Evolutionary conservation across 2,797 vertebrate genomes (phyloP), one percentile per base, ranked within the genome.

Genomic region (Decapterus maruadsi): DNA sequence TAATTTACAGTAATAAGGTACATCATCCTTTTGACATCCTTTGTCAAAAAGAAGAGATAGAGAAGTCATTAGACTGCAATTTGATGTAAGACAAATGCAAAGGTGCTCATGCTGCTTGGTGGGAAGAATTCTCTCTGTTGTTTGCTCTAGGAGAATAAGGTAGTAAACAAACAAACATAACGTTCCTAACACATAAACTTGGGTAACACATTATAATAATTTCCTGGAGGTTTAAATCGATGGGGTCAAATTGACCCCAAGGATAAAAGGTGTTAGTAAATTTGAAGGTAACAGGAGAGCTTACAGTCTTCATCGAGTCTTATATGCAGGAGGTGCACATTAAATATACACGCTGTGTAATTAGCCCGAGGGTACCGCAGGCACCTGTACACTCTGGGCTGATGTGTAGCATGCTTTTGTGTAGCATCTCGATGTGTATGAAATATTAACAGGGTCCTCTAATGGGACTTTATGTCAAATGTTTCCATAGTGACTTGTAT

Each of bases 391-490:
- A 59, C 54, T 66, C 68, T 56, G 26, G 53, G 54, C 42, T 66
- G 40, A 45, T 75, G 68, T 80, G 45, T 56, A 55, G 58, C 51
- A 58, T n/a, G 50, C 45, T 62, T 45, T 56, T 72, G 48, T 68
- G 67, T 64, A 56, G 51, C 45, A 64, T 78, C 66, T 16, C 63
- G 42, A 50, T 26, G 40, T 51, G 45, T 54, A 84, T 91, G 31
- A 82, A 85, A 89, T 79, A 81, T 79, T 81, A 75, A 83, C 69
- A 4, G 66, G 46, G 46, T 65, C 60, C 50, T 81, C 73, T 51
- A 68, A 74, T 59, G 20, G 72, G 45, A 66, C 48, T 69, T 72
- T 1, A 54, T 63, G 76, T 80, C 34, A 79, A 75, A 83, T 61
- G 59, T 74, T 38, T 78, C 26, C 20, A 38, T 72, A 69, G 38